Percentiles rank a stretch among this genome's conserved stretches.
Conservation (phyloP, 1,140 invertebrate genomes). For the Chrysopa pallens region DNA sequence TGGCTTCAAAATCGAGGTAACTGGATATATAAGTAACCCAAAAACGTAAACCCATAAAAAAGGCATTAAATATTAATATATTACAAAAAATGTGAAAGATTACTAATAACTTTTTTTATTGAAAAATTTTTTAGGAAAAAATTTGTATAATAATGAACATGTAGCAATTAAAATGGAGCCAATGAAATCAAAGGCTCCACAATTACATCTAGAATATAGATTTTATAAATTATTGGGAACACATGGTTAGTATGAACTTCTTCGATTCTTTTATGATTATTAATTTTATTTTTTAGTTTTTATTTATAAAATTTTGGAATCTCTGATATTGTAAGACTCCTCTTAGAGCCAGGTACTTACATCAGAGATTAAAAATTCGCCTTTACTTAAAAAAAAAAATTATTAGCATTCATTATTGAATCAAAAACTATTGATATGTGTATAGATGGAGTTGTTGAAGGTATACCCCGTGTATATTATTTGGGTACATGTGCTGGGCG, state of each 20-base stretch:
- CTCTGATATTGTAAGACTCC: no score
- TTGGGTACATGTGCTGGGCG: constrained; percentile 68
- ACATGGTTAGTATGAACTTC: constrained; percentile 49
- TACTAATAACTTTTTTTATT: constrained; percentile 12
- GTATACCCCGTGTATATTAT: constrained; percentile 71
- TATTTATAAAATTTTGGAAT: no score
- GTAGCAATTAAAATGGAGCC: constrained; percentile 99
- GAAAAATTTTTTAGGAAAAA: constrained; percentile 89
- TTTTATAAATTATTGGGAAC: constrained; percentile 99
- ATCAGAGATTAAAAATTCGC: no score
- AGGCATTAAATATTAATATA: no score
- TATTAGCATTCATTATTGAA: no score
- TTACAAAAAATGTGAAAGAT: background rate
- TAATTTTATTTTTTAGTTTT: no score
- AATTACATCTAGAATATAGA: constrained; percentile 99
- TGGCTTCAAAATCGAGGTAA: no score
- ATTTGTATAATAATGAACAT: constrained; percentile 99
- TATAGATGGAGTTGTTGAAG: constrained; percentile 12
- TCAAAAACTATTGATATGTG: no score
- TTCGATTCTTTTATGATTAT: background rate
- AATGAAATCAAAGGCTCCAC: constrained; percentile 99
- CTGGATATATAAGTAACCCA: no score
- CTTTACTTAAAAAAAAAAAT: no score
- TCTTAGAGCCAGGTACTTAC: no score
- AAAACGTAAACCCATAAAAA: no score